These are phyloP conservation scores for Elymnias hypermnestra DNA, from an alignment of 1,140 invertebrate species.

Conservation along the genomic window DNA sequence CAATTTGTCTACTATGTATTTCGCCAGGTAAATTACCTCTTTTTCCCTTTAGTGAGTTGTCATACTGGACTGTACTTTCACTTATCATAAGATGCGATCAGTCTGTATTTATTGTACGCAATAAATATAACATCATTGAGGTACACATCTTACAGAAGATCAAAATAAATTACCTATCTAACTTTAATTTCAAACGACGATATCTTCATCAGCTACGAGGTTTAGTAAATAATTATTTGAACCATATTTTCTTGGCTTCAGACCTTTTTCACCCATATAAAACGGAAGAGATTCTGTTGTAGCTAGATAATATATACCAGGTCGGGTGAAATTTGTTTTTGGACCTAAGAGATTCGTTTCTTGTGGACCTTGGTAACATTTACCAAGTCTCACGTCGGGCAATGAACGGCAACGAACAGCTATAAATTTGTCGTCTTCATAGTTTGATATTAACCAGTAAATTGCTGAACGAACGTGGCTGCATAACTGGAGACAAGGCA, in stretches of 20 bases:
- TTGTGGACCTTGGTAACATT: slow-evolving; percentile 32
- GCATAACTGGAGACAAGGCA: slow-evolving; percentile 56
- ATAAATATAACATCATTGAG: too few species aligned
- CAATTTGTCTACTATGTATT: too few species aligned
- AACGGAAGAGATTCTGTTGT: slow-evolving; percentile 41
- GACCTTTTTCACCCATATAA: slow-evolving; percentile 35
- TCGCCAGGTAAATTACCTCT: too few species aligned
- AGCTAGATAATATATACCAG: slow-evolving; percentile 56
- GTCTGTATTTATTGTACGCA: too few species aligned
- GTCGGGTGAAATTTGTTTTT: slow-evolving; percentile 44
- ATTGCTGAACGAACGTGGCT: slow-evolving; percentile 49
- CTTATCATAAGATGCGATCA: too few species aligned
- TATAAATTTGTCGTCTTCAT: slow-evolving; percentile 42
- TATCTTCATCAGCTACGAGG: slow-evolving; percentile 42
- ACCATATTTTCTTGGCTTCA: slow-evolving; percentile 34
- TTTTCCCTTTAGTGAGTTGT: too few species aligned
- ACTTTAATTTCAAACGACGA: slow-evolving; percentile 34
- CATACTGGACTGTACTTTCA: too few species aligned
- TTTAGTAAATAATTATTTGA: slow-evolving; percentile 42
- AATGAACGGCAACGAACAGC: slow-evolving; percentile 41
- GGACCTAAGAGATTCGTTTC: slow-evolving; percentile 43
- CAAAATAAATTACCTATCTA: neutral
- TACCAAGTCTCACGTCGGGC: slow-evolving; percentile 30
- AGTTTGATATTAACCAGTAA: slow-evolving; percentile 39
- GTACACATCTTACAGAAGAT: too few species aligned